Evolutionary conservation across 2,113 vertebrate species (phyloP).

Genomic region (Orthonyx spaldingii): DNA sequence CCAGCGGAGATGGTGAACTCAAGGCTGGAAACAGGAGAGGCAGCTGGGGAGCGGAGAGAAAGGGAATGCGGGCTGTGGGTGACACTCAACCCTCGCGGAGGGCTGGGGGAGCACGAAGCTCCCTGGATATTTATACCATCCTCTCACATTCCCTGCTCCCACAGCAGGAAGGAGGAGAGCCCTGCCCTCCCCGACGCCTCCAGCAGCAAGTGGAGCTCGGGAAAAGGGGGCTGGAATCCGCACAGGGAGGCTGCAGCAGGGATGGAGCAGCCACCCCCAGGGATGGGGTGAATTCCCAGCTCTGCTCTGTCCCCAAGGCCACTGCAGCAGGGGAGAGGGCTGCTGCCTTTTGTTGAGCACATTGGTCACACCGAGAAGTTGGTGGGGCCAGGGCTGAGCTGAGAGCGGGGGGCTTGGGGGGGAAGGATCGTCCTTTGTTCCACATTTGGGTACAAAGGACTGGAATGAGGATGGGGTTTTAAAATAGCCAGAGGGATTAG

Average conservation of each 20-base stretch:
- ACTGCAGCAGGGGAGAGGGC: accelerated
- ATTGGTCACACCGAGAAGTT: not conserved
- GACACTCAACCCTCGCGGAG: not conserved
- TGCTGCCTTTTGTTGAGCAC: not conserved
- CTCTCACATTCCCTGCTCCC: not conserved
- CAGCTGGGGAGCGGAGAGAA: not conserved
- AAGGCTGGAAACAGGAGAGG: not conserved
- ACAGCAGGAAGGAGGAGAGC: not conserved
- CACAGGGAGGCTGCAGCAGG: not conserved
- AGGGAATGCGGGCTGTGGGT: not conserved
- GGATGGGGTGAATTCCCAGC: not conserved
- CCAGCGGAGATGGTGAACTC: not conserved
- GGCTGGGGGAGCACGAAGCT: not conserved
- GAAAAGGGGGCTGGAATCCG: not conserved
- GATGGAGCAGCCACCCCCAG: accelerated
- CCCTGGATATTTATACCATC: not conserved
- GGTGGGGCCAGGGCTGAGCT: not conserved
- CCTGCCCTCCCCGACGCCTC: not conserved
- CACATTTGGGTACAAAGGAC: not conserved
- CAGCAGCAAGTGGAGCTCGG: not conserved
- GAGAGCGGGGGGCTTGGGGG: not conserved
- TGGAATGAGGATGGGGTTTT: not conserved
- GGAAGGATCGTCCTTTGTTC: not conserved
- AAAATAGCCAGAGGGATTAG: slow-evolving; percentile 14
- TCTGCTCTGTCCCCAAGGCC: not conserved